A percentile compares a stretch with the other conserved stretches of the same genome.
Evolutionary conservation across 2,888 invertebrate species (phyloP).

Genomic region (Athalia circularis): DNA sequence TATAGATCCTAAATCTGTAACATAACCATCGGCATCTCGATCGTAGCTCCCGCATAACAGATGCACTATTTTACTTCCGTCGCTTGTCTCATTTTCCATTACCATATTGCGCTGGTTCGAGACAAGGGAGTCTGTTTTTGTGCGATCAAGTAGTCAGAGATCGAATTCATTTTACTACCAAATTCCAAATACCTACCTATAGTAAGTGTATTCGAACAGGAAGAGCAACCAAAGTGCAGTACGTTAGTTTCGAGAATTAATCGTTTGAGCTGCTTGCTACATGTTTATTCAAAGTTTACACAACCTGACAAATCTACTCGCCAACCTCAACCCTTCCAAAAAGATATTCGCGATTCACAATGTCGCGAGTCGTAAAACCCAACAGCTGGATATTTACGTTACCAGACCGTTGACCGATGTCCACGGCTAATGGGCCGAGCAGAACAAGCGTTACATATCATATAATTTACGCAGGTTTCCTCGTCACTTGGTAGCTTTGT

Average conservation of each 20-base stretch:
- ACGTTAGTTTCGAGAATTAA: conserved; percentile 15
- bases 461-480: neutral
- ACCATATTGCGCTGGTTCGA: conserved; percentile 23
- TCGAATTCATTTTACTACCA: conserved; percentile 37
- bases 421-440: conserved; percentile 21
- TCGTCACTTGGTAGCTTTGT: neutral
- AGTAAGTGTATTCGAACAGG: neutral
- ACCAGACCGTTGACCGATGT: conserved; percentile 8
- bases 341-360: conserved; percentile 21
- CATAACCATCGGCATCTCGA: neutral
- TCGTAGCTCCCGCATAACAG: conserved; percentile 5
- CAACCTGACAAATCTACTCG: conserved; percentile 8
- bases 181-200: neutral
- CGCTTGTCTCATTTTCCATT: conserved; percentile 8
- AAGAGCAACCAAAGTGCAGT: conserved; percentile 6
- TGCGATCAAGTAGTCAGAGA: conserved; percentile 17
- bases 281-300: conserved; percentile 24
- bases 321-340: neutral
- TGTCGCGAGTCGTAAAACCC: conserved; percentile 20
- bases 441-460: neutral
- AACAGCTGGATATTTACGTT: conserved; percentile 22
- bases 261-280: neutral
- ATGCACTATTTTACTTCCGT: conserved; percentile 27
- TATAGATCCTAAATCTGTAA: too few species aligned
- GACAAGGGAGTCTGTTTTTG: conserved; percentile 10